Conservation (phyloP, 2,113 vertebrate species). For the Neofelis nebulosa region DNA sequence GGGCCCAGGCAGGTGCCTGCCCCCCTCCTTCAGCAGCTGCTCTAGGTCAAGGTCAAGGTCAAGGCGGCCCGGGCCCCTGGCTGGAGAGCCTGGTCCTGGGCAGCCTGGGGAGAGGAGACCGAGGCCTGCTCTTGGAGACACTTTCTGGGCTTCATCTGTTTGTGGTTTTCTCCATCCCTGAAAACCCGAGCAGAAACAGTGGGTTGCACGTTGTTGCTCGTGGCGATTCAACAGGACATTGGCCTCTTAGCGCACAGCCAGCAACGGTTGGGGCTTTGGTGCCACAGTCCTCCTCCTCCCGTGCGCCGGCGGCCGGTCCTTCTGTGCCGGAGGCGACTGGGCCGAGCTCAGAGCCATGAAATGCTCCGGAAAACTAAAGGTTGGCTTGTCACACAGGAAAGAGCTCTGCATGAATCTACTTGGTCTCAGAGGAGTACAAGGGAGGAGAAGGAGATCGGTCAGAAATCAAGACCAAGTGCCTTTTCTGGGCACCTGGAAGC, state of each 20-base stretch:
- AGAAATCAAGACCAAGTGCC: background rate
- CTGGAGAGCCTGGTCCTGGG: background rate
- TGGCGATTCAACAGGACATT: background rate
- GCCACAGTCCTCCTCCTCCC: background rate
- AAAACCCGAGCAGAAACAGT: background rate
- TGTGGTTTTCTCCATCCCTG: slow-evolving; percentile 18
- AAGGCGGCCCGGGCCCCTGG: slow-evolving; percentile 43
- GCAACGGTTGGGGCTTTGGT: rapidly evolving
- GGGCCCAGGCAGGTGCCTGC: slow-evolving; percentile 56
- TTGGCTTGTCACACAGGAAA: background rate
- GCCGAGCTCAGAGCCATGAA: background rate
- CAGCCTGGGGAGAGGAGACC: background rate
- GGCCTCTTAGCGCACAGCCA: background rate
- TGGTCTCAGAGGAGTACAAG: background rate
- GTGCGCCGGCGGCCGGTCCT: background rate
- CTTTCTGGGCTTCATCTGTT: background rate
- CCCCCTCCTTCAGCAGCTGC: background rate
- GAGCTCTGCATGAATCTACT: background rate
- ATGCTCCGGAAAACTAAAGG: background rate
- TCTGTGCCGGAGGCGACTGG: rapidly evolving
- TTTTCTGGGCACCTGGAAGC: background rate
- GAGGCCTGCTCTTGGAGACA: background rate
- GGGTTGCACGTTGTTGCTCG: background rate
- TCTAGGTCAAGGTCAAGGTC: background rate
- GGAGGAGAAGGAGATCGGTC: no score